A percentile compares a stretch with the other conserved stretches of the same genome.
Conservation (phyloP, 2,888 invertebrate genomes). For the Caenorhabditis macrosperma region DNA sequence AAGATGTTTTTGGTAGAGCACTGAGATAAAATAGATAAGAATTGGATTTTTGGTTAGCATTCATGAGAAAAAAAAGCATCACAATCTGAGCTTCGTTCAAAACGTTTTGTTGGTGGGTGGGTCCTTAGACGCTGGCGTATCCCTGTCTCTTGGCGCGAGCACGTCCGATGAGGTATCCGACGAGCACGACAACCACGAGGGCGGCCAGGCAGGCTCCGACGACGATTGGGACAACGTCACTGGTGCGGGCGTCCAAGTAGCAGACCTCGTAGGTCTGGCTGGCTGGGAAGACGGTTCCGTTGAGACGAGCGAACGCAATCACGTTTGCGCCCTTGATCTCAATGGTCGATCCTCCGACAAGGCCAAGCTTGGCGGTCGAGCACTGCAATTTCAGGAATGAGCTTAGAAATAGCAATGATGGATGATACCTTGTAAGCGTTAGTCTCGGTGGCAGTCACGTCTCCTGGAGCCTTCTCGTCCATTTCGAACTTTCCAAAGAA, state of each 20-base stretch:
- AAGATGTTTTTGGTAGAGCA: constrained; percentile 1
- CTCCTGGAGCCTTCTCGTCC: constrained; percentile 50
- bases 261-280: constrained; percentile 75
- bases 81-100: constrained; percentile 27
- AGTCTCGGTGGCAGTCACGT: constrained; percentile 53
- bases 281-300: constrained; percentile 64
- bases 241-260: constrained; percentile 73
- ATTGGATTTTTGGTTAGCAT: not conserved
- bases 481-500: constrained; percentile 42
- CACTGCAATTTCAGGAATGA: constrained; percentile 64
- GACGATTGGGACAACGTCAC: constrained; percentile 94
- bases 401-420: too few species aligned
- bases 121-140: constrained; percentile 76
- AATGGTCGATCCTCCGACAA: constrained; percentile 68
- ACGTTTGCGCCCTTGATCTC: constrained; percentile 69
- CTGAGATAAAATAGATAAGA: constrained; percentile 44
- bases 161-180: constrained; percentile 93
- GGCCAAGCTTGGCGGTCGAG: constrained; percentile 70
- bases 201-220: constrained; percentile 94
- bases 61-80: constrained; percentile 9
- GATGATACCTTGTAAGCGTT: constrained; percentile 58
- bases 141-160: constrained; percentile 82
- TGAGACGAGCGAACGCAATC: constrained; percentile 69
- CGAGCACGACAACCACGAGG: constrained; percentile 91
- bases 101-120: not conserved